Percentiles rank a stretch among this genome's conserved stretches.
Conservation (phyloP, 2,113 vertebrate genomes). For the Ginglymostoma cirratum region DNA sequence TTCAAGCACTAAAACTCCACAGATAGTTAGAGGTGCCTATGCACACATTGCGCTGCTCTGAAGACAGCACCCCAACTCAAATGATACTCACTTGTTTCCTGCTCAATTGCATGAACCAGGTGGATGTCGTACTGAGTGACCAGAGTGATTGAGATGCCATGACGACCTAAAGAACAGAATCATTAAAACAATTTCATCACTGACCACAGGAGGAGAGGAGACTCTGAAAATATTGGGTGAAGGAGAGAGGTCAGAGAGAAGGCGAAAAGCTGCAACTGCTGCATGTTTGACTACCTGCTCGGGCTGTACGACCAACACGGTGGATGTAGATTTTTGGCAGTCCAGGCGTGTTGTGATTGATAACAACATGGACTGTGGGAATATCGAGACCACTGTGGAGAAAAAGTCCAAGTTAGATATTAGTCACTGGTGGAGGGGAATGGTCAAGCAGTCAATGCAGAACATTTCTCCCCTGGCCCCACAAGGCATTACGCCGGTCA, state of each 20-base stretch:
- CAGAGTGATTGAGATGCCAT: constrained; percentile 78
- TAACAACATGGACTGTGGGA: constrained; percentile 83
- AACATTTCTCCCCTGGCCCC: background rate
- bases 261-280: background rate
- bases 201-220: too few species aligned
- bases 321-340: constrained; percentile 92
- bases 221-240: background rate
- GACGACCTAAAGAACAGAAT: constrained; percentile 60
- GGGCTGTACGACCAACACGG: constrained; percentile 82
- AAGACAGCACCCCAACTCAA: background rate
- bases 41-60: background rate
- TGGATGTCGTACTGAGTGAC: constrained; percentile 98
- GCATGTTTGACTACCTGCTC: constrained; percentile 62
- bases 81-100: constrained; percentile 74
- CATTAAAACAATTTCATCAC: background rate
- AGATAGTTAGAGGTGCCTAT: background rate
- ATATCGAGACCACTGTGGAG: constrained; percentile 80
- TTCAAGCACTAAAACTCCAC: background rate
- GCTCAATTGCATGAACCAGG: constrained; percentile 78
- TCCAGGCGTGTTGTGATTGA: constrained; percentile 91
- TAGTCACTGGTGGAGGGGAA: background rate
- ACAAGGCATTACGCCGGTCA: too few species aligned
- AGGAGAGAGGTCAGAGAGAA: background rate
- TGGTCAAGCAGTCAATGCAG: background rate
- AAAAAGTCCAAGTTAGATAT: background rate